Percentiles rank a stretch among this genome's conserved stretches.
Conservation (phyloP, 2,113 vertebrate species). For the Atherinomorus stipes region DNA sequence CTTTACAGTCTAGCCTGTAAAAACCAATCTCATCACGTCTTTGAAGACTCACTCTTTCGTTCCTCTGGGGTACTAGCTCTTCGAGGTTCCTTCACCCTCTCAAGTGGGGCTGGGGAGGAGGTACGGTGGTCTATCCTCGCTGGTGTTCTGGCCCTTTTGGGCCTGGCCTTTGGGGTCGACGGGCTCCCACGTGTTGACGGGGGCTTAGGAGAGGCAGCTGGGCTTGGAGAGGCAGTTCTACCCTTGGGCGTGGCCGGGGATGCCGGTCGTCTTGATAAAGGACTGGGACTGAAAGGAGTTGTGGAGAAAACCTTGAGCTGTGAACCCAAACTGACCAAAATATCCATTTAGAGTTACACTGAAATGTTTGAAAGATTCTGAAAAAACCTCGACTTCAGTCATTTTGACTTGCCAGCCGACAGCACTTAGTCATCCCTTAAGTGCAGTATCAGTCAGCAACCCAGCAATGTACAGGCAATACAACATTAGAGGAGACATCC, state of each 20-base stretch:
- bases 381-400: constrained; percentile 27
- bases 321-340: neutral
- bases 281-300: constrained; percentile 80
- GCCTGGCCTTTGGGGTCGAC: constrained; percentile 84
- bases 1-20: neutral
- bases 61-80: constrained; percentile 74
- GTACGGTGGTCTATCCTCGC: constrained; percentile 70
- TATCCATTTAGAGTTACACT: constrained; percentile 1
- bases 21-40: neutral
- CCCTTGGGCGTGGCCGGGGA: constrained; percentile 86
- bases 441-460: constrained; percentile 44
- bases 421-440: constrained; percentile 27
- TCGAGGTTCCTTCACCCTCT: constrained; percentile 70
- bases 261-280: constrained; percentile 84
- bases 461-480: constrained; percentile 10
- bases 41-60: constrained; percentile 67
- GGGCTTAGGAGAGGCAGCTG: constrained; percentile 81
- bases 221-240: constrained; percentile 86
- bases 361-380: constrained; percentile 11
- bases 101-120: constrained; percentile 74
- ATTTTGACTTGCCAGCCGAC: neutral
- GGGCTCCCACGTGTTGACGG: constrained; percentile 82
- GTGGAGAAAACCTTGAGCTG: neutral
- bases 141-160: constrained; percentile 83
- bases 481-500: constrained; percentile 29